phyloP scores from a whole-genome alignment of 2,888 invertebrate genomes.

The Lycaena phlaeas region DNA sequence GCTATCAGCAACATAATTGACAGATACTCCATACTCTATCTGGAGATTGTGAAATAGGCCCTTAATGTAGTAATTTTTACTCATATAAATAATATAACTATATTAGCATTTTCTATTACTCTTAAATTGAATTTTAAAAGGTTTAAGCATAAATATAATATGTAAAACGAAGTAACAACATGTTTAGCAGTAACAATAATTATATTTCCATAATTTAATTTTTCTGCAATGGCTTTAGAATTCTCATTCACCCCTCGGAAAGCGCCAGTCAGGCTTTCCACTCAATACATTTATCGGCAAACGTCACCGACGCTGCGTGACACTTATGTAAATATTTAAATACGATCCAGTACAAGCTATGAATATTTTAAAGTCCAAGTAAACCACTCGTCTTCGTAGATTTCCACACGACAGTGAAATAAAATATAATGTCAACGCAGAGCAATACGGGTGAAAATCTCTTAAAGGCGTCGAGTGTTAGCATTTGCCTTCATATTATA shows the following conservation, averaged over 20 bases:
- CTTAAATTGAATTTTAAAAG: too few relatives aligned
- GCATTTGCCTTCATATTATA: slow-evolving; percentile 42
- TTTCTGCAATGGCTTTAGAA: slow-evolving; percentile 6
- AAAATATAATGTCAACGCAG: slow-evolving; percentile 37
- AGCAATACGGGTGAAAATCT: slow-evolving; percentile 42
- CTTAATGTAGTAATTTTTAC: too few relatives aligned
- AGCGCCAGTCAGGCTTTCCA: slow-evolving; percentile 42
- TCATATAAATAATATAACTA: too few relatives aligned
- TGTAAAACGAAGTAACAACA: too few relatives aligned
- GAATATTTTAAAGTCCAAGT: slow-evolving; percentile 74
- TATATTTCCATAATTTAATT: slow-evolving; percentile 6
- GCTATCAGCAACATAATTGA: too few relatives aligned
- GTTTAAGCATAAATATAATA: too few relatives aligned
- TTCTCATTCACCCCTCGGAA: slow-evolving; percentile 24
- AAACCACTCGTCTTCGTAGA: slow-evolving; percentile 62
- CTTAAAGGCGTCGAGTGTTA: slow-evolving; percentile 25
- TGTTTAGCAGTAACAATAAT: slow-evolving; percentile 2
- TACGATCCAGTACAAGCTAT: slow-evolving; percentile 75
- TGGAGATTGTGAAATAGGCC: too few relatives aligned
- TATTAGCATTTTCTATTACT: too few relatives aligned
- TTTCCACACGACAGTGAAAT: slow-evolving; percentile 44
- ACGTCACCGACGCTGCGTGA: slow-evolving; percentile 67
- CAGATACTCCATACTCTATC: too few relatives aligned
- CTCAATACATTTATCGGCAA: slow-evolving; percentile 68
- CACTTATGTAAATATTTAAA: slow-evolving; percentile 76